Evolutionary conservation across 2,888 invertebrate species (phyloP), one percentile per base, ranked within the genome.

Genomic region (Campoplex nolae): DNA sequence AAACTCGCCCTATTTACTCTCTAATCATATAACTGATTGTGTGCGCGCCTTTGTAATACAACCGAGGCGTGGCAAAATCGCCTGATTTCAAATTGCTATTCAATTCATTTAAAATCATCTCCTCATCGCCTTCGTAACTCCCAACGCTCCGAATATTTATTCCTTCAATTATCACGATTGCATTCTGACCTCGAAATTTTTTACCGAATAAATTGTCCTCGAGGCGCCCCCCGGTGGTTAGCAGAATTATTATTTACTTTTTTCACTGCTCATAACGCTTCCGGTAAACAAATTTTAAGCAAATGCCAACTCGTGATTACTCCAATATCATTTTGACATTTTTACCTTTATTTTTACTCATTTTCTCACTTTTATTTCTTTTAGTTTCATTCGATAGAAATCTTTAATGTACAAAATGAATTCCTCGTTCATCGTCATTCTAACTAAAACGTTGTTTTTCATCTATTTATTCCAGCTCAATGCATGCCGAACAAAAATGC

Each of bases 401-500:
- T 23, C 1, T 23, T 23, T 9, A 38, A 38, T 38, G 13, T 2
- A n/a, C n/a, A n/a, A n/a, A n/a, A n/a, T n/a, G n/a, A n/a, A n/a
- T n/a, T n/a, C n/a, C n/a, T n/a, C n/a, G n/a, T n/a, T n/a, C n/a
- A 23, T 45, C 9, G 13, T 32, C 3, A 18, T 9, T 32, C 28
- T 42, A 42, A 42, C 56, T 38, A 4, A 3, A 6, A 23, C 3
- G n/a, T 8, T 1, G 3, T 45, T 68, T 18, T 35, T 35, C 23
- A 38, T 35, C 11, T 79, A 8, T 42, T 70, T 70, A 51, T 91
- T 92, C 35, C 87, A 92, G 92, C 81, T 51, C 80, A 88, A 45
- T 90, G 90, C 65, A 89, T 89, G 83, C 92, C 92, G 7, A 87
- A 79, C 83, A 87, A 84, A 58, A 18, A 71, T 9, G 3, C 32